These are phyloP conservation scores for Parus major DNA, from an alignment of 2,113 vertebrate genomes.

Conservation along the genomic window DNA sequence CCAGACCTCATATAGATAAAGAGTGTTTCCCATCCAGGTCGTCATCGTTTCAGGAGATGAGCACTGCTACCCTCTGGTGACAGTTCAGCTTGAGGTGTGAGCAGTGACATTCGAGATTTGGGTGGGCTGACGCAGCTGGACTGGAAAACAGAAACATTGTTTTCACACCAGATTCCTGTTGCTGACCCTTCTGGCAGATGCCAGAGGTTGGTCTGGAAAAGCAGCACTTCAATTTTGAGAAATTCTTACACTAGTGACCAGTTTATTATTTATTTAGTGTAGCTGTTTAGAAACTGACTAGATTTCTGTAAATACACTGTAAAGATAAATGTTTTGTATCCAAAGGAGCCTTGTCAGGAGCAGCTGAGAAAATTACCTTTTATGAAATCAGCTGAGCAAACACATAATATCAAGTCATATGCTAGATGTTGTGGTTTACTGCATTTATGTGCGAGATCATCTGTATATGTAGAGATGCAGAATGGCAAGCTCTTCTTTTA, in stretches of 20 bases:
- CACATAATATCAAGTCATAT: background rate
- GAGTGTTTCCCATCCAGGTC: background rate
- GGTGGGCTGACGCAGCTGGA: rapidly evolving
- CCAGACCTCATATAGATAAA: rapidly evolving
- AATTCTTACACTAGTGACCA: background rate
- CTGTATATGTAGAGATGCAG: background rate
- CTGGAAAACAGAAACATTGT: background rate
- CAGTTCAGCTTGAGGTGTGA: background rate
- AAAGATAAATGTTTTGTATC: background rate
- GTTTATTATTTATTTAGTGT: background rate
- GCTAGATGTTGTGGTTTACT: background rate
- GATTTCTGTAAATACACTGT: background rate
- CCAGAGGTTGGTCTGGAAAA: background rate
- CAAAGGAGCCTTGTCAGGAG: background rate
- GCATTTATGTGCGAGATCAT: background rate
- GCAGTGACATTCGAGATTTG: background rate
- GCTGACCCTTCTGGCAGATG: background rate
- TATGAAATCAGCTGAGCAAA: conserved; percentile 37
- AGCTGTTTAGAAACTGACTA: background rate
- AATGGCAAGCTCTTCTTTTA: background rate
- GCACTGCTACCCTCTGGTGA: background rate
- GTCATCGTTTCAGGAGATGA: background rate
- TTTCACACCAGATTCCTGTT: background rate
- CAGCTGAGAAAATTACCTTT: conserved; percentile 24
- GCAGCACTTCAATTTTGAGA: background rate